Evolutionary conservation across 2,888 invertebrate species (phyloP).

Genomic region (Mesorhabditis sp.): DNA sequence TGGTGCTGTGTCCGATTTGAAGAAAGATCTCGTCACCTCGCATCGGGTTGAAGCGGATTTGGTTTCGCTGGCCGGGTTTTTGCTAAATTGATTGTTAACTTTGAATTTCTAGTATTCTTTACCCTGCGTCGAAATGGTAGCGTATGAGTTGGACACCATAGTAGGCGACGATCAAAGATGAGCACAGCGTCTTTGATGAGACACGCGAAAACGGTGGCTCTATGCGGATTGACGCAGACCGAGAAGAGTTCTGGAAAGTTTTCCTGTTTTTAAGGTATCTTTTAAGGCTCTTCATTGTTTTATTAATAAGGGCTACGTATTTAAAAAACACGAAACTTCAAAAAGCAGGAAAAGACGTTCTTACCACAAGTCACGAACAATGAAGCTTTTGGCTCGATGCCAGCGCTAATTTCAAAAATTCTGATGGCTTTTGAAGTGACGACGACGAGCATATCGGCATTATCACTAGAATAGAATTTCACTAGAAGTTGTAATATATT

Average conservation of each 20-base stretch:
- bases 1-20: background rate
- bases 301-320: too few relatives aligned
- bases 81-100: too few relatives aligned
- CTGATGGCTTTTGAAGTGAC: background rate
- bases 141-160: background rate
- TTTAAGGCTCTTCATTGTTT: background rate
- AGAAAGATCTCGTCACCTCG: background rate
- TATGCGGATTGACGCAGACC: background rate
- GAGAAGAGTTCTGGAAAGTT: background rate
- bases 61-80: background rate
- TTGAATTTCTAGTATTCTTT: too few relatives aligned
- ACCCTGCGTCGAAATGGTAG: background rate
- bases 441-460: background rate
- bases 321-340: too few relatives aligned
- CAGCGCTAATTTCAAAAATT: conserved; percentile 1
- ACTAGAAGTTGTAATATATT: background rate
- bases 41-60: conserved; percentile 6
- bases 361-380: conserved; percentile 1
- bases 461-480: background rate
- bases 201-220: background rate
- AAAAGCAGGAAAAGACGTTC: background rate
- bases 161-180: background rate
- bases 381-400: background rate
- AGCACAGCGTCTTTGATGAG: background rate
- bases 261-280: background rate